Evolutionary conservation across 2,888 invertebrate species (phyloP).

Genomic region (Macrophya annulata): DNA sequence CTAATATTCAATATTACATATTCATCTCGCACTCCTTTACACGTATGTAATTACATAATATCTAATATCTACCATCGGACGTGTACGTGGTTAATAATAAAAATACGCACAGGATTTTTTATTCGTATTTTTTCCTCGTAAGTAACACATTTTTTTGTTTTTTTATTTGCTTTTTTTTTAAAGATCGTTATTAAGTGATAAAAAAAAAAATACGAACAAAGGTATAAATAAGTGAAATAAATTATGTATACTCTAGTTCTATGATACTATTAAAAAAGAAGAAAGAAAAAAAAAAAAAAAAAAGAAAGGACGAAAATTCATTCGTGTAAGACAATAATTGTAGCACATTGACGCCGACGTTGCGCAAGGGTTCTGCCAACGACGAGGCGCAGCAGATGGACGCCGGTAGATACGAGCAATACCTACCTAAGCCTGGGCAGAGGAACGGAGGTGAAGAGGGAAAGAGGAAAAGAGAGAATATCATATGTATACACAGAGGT

Average conservation of each 20-base stretch:
- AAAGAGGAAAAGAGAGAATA: conserved; percentile 62
- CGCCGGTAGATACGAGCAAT: conserved; percentile 53
- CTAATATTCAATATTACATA: not conserved
- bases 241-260: not conserved
- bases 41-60: not conserved
- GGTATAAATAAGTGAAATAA: not conserved
- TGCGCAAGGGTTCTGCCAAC: conserved; percentile 44
- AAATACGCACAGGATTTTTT: not conserved
- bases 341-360: conserved; percentile 25
- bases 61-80: not conserved
- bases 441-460: conserved; percentile 20
- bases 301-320: not conserved
- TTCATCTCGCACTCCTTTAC: not conserved
- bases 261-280: not conserved
- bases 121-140: too few relatives aligned
- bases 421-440: conserved; percentile 21
- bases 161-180: not conserved
- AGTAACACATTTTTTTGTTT: not conserved
- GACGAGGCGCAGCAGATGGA: conserved; percentile 41
- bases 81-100: not conserved
- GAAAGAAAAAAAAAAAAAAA: not conserved
- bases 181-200: not conserved
- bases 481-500: conserved; percentile 57
- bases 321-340: conserved; percentile 47
- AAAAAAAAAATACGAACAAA: not conserved